These are phyloP conservation scores for Stegodyphus dumicola DNA, from an alignment of 1,140 invertebrate genomes.

Conservation along the genomic window DNA sequence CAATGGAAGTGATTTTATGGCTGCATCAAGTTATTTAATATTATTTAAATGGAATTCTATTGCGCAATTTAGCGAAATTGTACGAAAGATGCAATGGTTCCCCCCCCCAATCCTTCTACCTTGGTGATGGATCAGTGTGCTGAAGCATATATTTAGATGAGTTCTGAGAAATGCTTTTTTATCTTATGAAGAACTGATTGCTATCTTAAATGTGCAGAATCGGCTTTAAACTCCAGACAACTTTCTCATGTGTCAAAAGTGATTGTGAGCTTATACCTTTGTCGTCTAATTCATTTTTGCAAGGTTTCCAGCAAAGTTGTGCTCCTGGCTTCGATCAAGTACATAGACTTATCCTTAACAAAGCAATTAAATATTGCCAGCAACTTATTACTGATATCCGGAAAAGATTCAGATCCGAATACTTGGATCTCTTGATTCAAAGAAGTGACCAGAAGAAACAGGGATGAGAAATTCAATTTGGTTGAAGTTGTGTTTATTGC, in stretches of 20 bases:
- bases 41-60: background rate
- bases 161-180: background rate
- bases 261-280: slow-evolving; percentile 1
- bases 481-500: background rate
- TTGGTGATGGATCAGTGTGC: background rate
- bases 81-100: background rate
- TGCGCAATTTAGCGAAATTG: background rate
- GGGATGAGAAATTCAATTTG: background rate
- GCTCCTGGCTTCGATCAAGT: background rate
- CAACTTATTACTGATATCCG: slow-evolving; percentile 6
- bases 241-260: background rate
- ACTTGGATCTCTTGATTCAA: slow-evolving; percentile 5
- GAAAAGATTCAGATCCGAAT: slow-evolving; percentile 15
- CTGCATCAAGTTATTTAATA: slow-evolving; percentile 29
- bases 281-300: slow-evolving; percentile 3
- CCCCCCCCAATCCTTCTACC: background rate
- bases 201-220: slow-evolving; percentile 4
- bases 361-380: background rate
- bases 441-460: background rate
- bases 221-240: background rate
- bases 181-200: slow-evolving; percentile 1
- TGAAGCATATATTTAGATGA: background rate
- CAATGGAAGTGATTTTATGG: slow-evolving; percentile 52
- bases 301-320: slow-evolving; percentile 10
- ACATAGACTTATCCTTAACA: background rate